Base-by-base conservation (phyloP, 1,140 invertebrate species). In the Drosophila serrata region DNA sequence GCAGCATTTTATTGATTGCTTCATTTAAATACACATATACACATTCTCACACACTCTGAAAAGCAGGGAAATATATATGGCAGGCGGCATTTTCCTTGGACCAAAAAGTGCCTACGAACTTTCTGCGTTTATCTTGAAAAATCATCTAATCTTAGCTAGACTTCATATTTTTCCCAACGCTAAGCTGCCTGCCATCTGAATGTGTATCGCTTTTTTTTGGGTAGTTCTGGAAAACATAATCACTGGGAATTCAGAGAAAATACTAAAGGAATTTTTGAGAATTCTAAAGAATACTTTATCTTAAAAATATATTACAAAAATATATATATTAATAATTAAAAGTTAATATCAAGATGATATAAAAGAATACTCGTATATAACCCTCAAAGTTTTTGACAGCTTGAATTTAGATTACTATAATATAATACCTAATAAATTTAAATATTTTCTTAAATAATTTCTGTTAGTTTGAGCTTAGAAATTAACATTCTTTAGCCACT, bases 71-170 rank as follows among this genome's bases (percentile, higher is more conserved):
- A 39, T 24, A 42, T 57, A 46, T n/a, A 58, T 17, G 6, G 15
- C 2, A 19, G 19, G 15, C 12, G 19, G 33, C n/a, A 12, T 48
- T 37, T 33, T 27, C 22, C 37, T 37, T 37, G 24, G 19, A 13
- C 29, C 70, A 11, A 67, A 70, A 70, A 75, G 74, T 69, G 75
- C 49, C 65, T 63, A 68, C 75, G 55, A 80, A 82, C 67, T 82
- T 74, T 65, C 60, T 70, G 77, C 72, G 63, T 58, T 88, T 88
- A 88, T 88, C 85, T 75, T 90, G 84, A 88, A 90, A 88, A 90
- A 90, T 88, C 78, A 88, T 88, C 84, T 88, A 85, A 88, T 88
- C 85, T 90, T 77, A 75, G 80, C 84, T 75, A 88, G 85, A 90
- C 85, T 90, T 88, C 80, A 88, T 90, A 90, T 88, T 85, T 90